Evolutionary conservation across 2,888 invertebrate genomes (phyloP), one percentile per base, ranked within the genome.

Genomic region (Epinotia bilunana): DNA sequence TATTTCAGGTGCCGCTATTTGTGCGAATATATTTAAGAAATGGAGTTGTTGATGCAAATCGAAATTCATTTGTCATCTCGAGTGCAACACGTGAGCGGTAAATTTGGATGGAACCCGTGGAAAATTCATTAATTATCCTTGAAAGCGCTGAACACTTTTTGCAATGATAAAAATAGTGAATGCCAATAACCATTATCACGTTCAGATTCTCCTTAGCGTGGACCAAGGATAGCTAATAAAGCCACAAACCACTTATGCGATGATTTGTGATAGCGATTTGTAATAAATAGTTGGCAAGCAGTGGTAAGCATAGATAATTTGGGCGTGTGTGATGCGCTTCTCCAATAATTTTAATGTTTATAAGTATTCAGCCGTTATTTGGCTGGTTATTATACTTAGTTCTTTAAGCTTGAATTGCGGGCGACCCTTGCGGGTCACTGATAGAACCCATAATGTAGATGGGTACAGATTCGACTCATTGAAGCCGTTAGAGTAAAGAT

Each of bases 1-100:
- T 75, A 72, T 75, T 75, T 75, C 72, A n/a, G 57, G 71, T 57
- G 71, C 11, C 69, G 55, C 75, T 72, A 75, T 75, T 75, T 75
- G 75, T 20, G 67, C 61, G 53, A 75, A 61, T 75, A 68, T 73
- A 75, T 75, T 75, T 71, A 61, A 71, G 65, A 74, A 63, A 63
- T 62, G 63, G 63, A 39, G 55, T 67, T 74, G 63, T 70, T 71
- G 60, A 64, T 65, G 63, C 64, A 65, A 43, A 16, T 28, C 28
- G 65, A 53, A 33, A 69, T 58, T 57, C 63, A 63, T 57, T 57
- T 62, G n/a, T 46, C 46, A 70, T 63, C 57, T 43, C 58, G 60
- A 60, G 33, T 70, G 70, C 70, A 70, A 58, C 18, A 57, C 13
- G 64, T 28, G n/a, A 39, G 9, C 7, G 33, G 23, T 28, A 12